Conservation (phyloP, 2,113 vertebrate genomes). For the Isichthys henryi region DNA sequence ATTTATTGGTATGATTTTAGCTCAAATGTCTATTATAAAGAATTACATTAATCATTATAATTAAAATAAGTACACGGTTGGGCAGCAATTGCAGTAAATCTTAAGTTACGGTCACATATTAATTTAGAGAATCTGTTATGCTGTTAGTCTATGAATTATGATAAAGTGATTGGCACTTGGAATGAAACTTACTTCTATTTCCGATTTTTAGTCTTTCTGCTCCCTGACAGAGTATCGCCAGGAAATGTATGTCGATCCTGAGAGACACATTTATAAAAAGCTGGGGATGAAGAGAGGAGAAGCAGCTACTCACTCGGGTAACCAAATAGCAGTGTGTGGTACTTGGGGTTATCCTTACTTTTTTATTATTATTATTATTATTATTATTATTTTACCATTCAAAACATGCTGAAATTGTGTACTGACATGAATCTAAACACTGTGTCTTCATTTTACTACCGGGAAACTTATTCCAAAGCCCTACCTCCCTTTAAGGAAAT, state of each 20-base stretch:
- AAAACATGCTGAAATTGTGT: background rate
- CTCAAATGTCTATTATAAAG: background rate
- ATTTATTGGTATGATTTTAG: background rate
- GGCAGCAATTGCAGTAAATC: background rate
- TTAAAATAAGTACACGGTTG: background rate
- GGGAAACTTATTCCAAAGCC: background rate
- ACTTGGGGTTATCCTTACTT: background rate
- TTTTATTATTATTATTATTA: too few species aligned
- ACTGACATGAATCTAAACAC: background rate
- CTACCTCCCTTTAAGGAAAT: background rate
- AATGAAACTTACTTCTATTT: background rate
- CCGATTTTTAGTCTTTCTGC: conserved; percentile 71
- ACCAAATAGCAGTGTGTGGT: background rate
- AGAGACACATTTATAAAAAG: conserved; percentile 74
- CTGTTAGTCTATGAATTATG: background rate
- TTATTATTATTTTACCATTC: background rate
- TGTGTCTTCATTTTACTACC: background rate
- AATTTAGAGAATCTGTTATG: background rate
- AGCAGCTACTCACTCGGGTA: conserved; percentile 64
- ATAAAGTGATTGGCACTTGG: too few species aligned
- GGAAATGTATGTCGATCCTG: conserved; percentile 87
- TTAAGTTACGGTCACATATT: background rate
- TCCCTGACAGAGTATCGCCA: conserved; percentile 74
- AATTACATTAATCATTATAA: background rate
- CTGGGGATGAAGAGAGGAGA: conserved; percentile 86